Evolutionary conservation across 2,113 vertebrate genomes (phyloP).

Genomic region (Amphiprion percula): DNA sequence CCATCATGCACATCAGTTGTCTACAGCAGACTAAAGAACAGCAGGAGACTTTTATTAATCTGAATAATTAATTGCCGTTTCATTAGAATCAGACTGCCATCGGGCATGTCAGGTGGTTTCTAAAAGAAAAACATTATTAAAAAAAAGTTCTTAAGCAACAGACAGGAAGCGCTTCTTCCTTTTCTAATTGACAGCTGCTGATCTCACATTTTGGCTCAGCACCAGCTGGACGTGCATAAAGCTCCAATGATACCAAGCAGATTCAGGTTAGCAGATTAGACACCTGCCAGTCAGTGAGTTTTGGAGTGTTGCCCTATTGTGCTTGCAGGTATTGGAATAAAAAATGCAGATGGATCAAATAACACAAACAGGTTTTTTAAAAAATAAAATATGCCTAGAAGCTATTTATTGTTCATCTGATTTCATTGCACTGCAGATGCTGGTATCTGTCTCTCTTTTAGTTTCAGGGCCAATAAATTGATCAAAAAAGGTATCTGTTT

Average conservation of each 20-base stretch:
- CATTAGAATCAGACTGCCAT: constrained; percentile 32
- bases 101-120: constrained; percentile 23
- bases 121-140: constrained; percentile 12
- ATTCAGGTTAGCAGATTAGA: constrained; percentile 38
- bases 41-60: constrained; percentile 39
- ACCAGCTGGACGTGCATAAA: constrained; percentile 14
- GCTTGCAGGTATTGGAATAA: neutral
- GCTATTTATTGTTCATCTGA: constrained; percentile 22
- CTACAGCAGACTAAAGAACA: constrained; percentile 30
- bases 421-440: constrained; percentile 15
- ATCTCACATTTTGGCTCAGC: constrained; percentile 21
- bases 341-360: constrained; percentile 10
- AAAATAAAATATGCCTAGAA: constrained; percentile 7
- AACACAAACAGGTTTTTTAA: constrained; percentile 4
- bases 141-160: constrained; percentile 8
- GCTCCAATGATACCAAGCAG: constrained; percentile 15
- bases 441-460: constrained; percentile 16
- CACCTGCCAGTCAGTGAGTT: constrained; percentile 38
- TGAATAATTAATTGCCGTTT: constrained; percentile 51
- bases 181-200: constrained; percentile 40
- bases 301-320: neutral
- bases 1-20: constrained; percentile 27
- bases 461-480: constrained; percentile 20
- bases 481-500: constrained; percentile 12
- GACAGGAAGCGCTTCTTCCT: constrained; percentile 8